These are phyloP conservation scores for Acanthisitta chloris DNA, from an alignment of 2,113 vertebrate genomes.

Conservation along the genomic window DNA sequence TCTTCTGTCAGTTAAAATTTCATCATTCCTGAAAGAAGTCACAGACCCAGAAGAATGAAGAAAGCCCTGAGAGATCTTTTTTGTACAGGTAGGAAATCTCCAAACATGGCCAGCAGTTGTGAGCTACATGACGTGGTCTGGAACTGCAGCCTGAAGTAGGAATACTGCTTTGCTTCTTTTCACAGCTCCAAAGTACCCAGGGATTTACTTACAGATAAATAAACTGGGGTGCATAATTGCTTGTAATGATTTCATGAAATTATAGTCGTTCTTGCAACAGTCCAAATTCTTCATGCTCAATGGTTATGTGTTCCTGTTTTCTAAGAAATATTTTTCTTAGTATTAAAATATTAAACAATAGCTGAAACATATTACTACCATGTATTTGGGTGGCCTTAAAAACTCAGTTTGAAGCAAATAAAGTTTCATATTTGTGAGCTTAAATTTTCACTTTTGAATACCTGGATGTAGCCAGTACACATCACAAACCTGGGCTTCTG, in stretches of 20 bases:
- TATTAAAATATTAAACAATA: neutral
- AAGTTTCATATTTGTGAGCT: neutral
- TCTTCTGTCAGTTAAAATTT: neutral
- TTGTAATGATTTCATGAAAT: neutral
- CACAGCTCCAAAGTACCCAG: neutral
- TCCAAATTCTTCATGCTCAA: neutral
- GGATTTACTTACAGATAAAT: neutral
- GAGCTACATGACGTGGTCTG: neutral
- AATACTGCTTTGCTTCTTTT: neutral
- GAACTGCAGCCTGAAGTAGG: neutral
- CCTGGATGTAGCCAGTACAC: neutral
- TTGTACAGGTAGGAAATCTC: neutral
- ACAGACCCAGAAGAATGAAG: neutral
- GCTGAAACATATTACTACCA: accelerated
- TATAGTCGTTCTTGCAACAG: neutral
- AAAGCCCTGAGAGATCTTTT: neutral
- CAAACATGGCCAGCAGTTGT: neutral
- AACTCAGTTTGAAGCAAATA: neutral
- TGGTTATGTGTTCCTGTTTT: neutral
- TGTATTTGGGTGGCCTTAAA: neutral
- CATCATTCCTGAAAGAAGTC: neutral
- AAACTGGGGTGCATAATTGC: neutral
- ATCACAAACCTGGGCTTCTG: neutral
- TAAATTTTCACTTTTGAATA: neutral
- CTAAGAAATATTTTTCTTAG: neutral